phyloP scores from a whole-genome alignment of 1,140 invertebrate genomes.

The Berghia stephanieae region DNA sequence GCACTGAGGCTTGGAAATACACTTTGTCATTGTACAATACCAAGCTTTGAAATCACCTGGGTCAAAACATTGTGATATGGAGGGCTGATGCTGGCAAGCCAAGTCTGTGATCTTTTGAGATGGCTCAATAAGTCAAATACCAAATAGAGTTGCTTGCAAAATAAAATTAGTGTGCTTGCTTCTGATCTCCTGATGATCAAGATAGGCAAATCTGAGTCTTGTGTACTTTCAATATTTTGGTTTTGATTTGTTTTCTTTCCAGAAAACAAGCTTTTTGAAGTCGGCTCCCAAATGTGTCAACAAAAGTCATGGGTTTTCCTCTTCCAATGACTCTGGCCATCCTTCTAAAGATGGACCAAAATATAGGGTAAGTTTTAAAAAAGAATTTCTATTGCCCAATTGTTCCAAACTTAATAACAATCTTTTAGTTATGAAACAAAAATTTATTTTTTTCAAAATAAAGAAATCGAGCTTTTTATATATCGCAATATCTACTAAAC shows the following conservation, averaged over 20 bases:
- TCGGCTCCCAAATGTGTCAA: conserved; percentile 15
- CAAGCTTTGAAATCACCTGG: no score
- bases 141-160: not conserved
- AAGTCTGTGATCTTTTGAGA: not conserved
- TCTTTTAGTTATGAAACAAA: not conserved
- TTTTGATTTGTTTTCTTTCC: not conserved
- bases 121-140: no score
- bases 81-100: not conserved
- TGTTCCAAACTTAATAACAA: not conserved
- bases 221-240: not conserved
- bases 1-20: no score
- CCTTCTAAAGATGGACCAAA: conserved; percentile 13
- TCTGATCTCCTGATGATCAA: not conserved
- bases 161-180: not conserved
- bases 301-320: not conserved
- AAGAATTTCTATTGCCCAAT: not conserved
- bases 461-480: no score
- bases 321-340: not conserved
- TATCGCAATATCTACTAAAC: no score
- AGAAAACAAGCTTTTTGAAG: conserved; percentile 18
- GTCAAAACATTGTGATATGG: no score
- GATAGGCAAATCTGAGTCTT: not conserved
- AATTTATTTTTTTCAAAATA: not conserved
- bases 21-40: no score
- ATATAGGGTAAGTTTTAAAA: conserved; percentile 11